Percentiles rank a stretch among this genome's conserved stretches.
These are phyloP conservation scores for Chaenocephalus aceratus DNA, from an alignment of 2,113 vertebrate species.

Conservation along the genomic window DNA sequence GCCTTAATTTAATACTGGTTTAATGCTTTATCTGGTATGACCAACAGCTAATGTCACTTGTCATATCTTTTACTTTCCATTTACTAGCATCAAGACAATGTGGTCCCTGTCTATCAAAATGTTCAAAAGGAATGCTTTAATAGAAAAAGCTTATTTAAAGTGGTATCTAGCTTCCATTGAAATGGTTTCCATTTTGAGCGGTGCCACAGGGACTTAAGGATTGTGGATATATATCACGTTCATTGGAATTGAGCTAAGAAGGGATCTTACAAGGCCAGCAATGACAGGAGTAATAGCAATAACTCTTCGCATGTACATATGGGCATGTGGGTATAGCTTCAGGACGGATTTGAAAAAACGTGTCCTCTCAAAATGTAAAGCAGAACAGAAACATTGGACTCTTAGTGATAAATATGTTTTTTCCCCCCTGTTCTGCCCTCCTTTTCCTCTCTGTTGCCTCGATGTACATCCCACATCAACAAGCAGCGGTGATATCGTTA, in stretches of 20 bases:
- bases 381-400: not conserved
- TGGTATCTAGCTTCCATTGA: no score
- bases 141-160: not conserved
- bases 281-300: not conserved
- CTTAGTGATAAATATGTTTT: not conserved
- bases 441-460: conserved; percentile 23
- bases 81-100: not conserved
- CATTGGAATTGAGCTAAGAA: not conserved
- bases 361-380: no score
- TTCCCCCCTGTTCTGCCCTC: conserved; percentile 11
- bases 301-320: no score
- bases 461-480: conserved; percentile 55
- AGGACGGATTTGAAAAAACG: not conserved
- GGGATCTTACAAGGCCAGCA: not conserved
- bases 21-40: not conserved
- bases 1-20: not conserved
- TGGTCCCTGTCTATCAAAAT: not conserved
- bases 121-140: not conserved
- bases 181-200: not conserved
- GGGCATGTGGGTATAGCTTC: not conserved
- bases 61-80: not conserved
- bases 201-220: no score
- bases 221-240: not conserved
- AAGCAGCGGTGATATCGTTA: conserved; percentile 60
- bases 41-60: not conserved